Percentiles rank a stretch among this genome's conserved stretches.
These are phyloP conservation scores for Aptenodytes forsteri DNA, from an alignment of 2,113 vertebrate genomes.

Conservation along the genomic window DNA sequence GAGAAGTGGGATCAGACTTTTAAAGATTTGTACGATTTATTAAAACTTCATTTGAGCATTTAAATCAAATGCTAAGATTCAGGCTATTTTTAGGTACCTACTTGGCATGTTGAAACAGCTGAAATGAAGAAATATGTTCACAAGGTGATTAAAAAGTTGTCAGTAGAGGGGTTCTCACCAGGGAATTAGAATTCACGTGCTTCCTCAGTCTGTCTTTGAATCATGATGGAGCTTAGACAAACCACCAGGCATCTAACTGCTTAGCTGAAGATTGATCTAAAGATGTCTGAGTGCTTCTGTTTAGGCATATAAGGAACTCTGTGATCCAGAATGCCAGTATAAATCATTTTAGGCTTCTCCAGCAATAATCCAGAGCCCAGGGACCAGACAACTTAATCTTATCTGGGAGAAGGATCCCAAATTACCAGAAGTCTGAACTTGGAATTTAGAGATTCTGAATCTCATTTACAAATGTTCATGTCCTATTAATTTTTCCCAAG, in stretches of 20 bases:
- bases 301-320: not conserved
- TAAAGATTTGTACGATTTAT: not conserved
- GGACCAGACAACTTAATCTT: not conserved
- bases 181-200: not conserved
- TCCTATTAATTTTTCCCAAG: not conserved
- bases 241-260: not conserved
- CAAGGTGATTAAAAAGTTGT: not conserved
- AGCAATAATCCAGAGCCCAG: not conserved
- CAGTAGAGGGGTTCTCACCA: not conserved
- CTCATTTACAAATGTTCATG: not conserved
- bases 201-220: not conserved
- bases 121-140: not conserved
- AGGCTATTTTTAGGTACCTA: not conserved
- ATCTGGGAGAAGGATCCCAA: not conserved
- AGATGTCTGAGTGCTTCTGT: not conserved
- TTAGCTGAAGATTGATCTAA: not conserved
- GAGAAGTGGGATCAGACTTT: not conserved
- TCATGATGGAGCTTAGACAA: not conserved
- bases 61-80: not conserved
- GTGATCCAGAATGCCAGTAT: not conserved
- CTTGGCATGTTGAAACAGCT: not conserved
- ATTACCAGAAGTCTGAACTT: not conserved
- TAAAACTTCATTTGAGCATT: not conserved
- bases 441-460: not conserved
- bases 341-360: slow-evolving; percentile 9